A percentile compares a stretch with the other conserved stretches of the same genome.
phyloP scores from a whole-genome alignment of 1,140 invertebrate genomes.

The Teleopsis dalmanni region DNA sequence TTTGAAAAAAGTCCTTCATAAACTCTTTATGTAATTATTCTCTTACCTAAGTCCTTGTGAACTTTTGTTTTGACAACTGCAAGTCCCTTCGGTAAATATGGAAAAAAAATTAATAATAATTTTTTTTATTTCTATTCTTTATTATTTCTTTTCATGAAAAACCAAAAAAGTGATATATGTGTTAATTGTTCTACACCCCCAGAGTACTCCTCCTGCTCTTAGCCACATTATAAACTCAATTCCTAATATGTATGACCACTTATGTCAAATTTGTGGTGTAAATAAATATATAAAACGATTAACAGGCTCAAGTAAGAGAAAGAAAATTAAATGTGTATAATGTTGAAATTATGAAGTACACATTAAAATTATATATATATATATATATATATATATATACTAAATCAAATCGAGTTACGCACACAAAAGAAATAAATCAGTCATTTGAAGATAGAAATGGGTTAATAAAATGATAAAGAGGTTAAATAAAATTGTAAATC shows the following conservation, averaged over 20 bases:
- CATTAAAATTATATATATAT: background rate
- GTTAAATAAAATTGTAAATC: too few species aligned
- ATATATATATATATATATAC: too few species aligned
- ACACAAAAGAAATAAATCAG: too few species aligned
- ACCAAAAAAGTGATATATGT: constrained; percentile 6
- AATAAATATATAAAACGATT: too few species aligned
- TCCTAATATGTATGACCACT: background rate
- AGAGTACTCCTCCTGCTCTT: too few species aligned
- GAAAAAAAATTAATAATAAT: too few species aligned
- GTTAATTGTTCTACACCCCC: constrained; percentile 12
- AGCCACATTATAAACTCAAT: background rate
- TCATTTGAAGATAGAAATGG: too few species aligned
- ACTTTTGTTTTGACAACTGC: background rate
- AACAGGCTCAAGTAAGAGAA: background rate
- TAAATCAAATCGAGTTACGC: too few species aligned
- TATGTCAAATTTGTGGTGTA: too few species aligned
- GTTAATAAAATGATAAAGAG: too few species aligned
- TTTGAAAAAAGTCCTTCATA: background rate
- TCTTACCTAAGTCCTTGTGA: background rate
- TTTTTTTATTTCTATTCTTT: background rate
- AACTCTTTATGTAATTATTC: background rate
- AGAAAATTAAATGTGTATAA: background rate
- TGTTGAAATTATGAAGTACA: background rate
- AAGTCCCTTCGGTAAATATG: constrained; percentile 7
- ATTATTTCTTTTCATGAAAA: background rate